phyloP scores from a whole-genome alignment of 2,113 vertebrate species.

The Mohoua ochrocephala region DNA sequence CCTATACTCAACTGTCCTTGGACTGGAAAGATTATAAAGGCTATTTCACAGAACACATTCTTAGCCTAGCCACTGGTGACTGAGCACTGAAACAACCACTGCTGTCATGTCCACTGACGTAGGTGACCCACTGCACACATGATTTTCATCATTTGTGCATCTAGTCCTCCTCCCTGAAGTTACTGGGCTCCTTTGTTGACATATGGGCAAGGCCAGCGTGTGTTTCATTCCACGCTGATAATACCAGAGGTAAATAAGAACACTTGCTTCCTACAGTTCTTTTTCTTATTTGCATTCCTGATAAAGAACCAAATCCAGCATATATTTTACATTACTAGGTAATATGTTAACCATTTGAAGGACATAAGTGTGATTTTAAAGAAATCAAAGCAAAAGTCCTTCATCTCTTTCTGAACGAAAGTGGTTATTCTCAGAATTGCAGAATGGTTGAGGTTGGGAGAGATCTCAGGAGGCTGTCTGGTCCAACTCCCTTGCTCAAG shows the following conservation, averaged over 20 bases:
- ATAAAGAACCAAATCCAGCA: not conserved
- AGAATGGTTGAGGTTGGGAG: not conserved
- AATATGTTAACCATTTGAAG: not conserved
- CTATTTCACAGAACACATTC: not conserved
- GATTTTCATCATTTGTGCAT: not conserved
- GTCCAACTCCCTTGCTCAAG: not conserved
- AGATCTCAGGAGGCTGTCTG: not conserved
- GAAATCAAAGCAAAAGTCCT: not conserved
- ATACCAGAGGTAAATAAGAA: not conserved
- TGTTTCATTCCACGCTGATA: not conserved
- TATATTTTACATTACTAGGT: not conserved
- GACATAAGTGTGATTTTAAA: not conserved
- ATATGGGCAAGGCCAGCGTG: not conserved
- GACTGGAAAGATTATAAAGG: not conserved
- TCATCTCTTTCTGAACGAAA: not conserved
- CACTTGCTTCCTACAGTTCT: not conserved
- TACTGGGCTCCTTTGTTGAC: not conserved
- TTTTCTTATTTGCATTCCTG: not conserved
- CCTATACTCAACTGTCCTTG: not conserved
- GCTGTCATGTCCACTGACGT: not conserved
- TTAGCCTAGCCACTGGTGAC: not conserved
- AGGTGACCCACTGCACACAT: not conserved
- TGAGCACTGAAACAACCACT: not conserved
- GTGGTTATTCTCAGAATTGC: not conserved
- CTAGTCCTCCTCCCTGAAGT: not conserved